A percentile compares a stretch with the other conserved stretches of the same genome.
phyloP scores from a whole-genome alignment of 2,888 invertebrate species.

The Tenthredo distinguenda region DNA sequence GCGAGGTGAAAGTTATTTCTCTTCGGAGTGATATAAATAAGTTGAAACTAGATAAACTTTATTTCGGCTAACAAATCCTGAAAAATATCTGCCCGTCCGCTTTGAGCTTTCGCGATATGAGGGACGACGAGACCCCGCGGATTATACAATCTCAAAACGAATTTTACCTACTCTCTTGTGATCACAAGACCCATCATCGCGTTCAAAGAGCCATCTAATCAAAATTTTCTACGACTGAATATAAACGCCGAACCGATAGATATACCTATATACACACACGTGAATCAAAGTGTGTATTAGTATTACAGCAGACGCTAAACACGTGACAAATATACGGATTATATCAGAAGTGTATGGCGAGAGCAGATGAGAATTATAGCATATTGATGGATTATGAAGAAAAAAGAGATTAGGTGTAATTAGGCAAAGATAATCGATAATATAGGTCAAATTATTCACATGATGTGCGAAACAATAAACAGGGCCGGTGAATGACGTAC shows the following conservation, averaged over 20 bases:
- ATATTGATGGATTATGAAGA: not conserved
- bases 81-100: not conserved
- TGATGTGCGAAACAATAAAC: not conserved
- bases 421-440: not conserved
- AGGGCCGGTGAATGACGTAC: not conserved
- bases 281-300: too few relatives aligned
- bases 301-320: not conserved
- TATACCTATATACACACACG: not conserved
- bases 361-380: not conserved
- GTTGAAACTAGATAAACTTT: not conserved
- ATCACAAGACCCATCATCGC: constrained; percentile 7
- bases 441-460: not conserved
- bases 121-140: not conserved
- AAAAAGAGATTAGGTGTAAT: not conserved
- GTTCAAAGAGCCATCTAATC: constrained; percentile 12
- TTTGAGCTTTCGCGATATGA: not conserved
- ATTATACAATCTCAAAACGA: constrained; percentile 15
- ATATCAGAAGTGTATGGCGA: not conserved
- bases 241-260: not conserved
- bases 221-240: constrained; percentile 10
- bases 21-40: constrained; percentile 24
- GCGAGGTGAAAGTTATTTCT: not conserved
- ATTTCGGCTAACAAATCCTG: not conserved
- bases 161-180: not conserved
- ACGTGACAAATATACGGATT: not conserved